Percentiles rank a stretch among this genome's conserved stretches.
phyloP scores from a whole-genome alignment of 2,888 invertebrate species.

The Nematopogon swammerdamellus region DNA sequence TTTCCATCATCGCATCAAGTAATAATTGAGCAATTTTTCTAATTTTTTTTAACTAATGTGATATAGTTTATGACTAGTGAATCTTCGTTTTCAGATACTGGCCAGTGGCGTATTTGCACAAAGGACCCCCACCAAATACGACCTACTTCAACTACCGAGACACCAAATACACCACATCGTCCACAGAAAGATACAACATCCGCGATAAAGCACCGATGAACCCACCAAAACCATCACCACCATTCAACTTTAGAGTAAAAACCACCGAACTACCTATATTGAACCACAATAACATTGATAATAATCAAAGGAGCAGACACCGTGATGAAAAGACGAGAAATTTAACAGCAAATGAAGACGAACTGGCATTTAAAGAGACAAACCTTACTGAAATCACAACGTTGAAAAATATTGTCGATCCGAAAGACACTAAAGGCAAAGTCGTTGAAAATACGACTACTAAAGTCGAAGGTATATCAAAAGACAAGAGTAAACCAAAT shows the following conservation, averaged over 20 bases:
- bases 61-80: no score
- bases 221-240: background rate
- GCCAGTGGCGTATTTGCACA: constrained; percentile 81
- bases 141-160: constrained; percentile 51
- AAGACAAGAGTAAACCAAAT: no score
- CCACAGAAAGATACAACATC: background rate
- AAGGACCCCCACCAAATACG: constrained; percentile 73
- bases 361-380: constrained; percentile 15
- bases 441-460: constrained; percentile 18
- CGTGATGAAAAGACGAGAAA: constrained; percentile 32
- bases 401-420: constrained; percentile 11
- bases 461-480: constrained; percentile 14
- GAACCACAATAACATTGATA: constrained; percentile 11
- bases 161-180: constrained; percentile 16
- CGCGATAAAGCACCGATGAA: background rate
- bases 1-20: no score
- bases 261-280: constrained; percentile 5
- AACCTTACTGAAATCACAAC: constrained; percentile 12
- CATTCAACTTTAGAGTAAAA: constrained; percentile 3
- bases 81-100: constrained; percentile 60
- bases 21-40: no score
- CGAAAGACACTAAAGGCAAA: constrained; percentile 23
- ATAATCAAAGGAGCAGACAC: constrained; percentile 16
- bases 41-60: no score
- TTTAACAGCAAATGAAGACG: constrained; percentile 22